These are phyloP conservation scores for Panthera tigris DNA, from an alignment of 2,113 vertebrate genomes.

Conservation along the genomic window DNA sequence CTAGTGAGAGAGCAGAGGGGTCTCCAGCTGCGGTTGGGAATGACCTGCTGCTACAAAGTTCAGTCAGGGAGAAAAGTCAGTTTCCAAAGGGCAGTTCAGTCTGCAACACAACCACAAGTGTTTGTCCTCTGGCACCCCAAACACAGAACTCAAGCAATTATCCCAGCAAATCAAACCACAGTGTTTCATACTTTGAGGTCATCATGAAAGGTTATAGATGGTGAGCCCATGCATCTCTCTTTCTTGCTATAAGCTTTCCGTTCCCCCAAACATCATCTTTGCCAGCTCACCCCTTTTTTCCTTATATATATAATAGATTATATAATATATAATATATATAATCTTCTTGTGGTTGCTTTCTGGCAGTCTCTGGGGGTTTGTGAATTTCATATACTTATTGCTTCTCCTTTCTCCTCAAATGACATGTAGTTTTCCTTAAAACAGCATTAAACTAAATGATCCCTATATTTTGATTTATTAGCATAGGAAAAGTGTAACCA, in stretches of 20 bases:
- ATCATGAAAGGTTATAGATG: slow-evolving; percentile 50
- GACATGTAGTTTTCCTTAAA: background rate
- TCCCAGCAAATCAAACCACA: slow-evolving; percentile 49
- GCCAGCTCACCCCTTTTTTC: background rate
- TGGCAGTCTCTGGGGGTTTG: background rate
- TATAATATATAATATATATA: no score
- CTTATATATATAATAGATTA: background rate
- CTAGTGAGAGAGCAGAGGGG: background rate
- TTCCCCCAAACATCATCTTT: background rate
- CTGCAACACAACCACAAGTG: slow-evolving; percentile 2
- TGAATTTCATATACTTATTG: background rate
- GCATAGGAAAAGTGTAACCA: background rate
- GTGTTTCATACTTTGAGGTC: slow-evolving; percentile 56
- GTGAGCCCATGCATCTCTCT: slow-evolving; percentile 13
- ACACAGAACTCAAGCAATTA: slow-evolving; percentile 57
- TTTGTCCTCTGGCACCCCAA: background rate
- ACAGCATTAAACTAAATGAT: background rate
- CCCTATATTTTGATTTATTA: background rate
- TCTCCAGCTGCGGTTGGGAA: background rate
- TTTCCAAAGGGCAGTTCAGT: slow-evolving; percentile 56
- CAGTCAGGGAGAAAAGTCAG: slow-evolving; percentile 14
- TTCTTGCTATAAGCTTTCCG: slow-evolving; percentile 37
- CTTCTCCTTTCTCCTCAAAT: background rate
- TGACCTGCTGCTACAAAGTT: background rate
- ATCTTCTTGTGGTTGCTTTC: background rate